Evolutionary conservation across 2,888 invertebrate species (phyloP).

Genomic region (Dicyrtoma fusca): DNA sequence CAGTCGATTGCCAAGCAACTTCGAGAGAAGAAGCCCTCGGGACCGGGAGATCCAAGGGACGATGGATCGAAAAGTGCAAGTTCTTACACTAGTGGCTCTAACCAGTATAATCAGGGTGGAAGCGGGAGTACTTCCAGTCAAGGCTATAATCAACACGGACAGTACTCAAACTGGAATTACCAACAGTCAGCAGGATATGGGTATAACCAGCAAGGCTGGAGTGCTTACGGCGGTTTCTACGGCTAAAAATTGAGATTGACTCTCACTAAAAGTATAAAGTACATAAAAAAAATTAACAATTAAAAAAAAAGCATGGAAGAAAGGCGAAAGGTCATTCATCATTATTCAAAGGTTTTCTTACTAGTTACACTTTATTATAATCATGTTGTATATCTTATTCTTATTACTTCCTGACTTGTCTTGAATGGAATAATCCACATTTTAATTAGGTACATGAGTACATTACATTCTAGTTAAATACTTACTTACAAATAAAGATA

Average conservation of each 20-base stretch:
- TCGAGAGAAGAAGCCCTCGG: constrained; percentile 47
- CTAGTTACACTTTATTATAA: constrained; percentile 15
- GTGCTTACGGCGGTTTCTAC: constrained; percentile 55
- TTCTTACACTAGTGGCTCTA: background rate
- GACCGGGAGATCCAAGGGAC: constrained; percentile 28
- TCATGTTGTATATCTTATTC: constrained; percentile 17
- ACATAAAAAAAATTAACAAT: background rate
- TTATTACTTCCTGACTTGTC: background rate
- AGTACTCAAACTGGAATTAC: constrained; percentile 55
- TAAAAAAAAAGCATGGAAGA: background rate
- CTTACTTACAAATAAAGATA: too few relatives aligned
- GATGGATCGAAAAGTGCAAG: constrained; percentile 40
- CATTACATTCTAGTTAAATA: too few relatives aligned
- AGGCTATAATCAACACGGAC: constrained; percentile 53
- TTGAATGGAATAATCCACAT: too few relatives aligned
- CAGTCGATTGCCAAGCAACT: constrained; percentile 58
- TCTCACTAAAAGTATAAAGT: constrained; percentile 15
- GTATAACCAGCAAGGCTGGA: constrained; percentile 54
- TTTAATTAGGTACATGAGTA: too few relatives aligned
- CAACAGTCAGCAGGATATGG: constrained; percentile 52
- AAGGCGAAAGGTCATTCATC: too few relatives aligned
- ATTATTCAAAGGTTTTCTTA: too few relatives aligned
- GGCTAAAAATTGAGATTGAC: constrained; percentile 37
- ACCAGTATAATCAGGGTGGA: background rate
- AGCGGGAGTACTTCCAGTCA: background rate